Evolutionary conservation across 2,797 vertebrate genomes (phyloP).

Genomic region (Lutjanus argentimaculatus): DNA sequence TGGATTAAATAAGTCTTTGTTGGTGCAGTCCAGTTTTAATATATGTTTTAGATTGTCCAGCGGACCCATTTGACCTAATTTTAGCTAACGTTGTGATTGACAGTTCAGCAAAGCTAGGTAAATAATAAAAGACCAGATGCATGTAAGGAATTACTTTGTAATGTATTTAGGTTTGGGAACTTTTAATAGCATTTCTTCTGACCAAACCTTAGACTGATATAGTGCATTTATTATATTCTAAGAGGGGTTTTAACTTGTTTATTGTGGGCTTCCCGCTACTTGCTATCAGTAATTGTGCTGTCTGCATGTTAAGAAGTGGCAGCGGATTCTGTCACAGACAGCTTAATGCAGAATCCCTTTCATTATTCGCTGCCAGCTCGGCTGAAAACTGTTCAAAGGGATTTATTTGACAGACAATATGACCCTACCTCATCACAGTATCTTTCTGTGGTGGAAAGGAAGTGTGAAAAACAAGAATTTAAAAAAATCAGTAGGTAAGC

Average conservation of each 20-base stretch:
- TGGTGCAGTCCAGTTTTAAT: background rate
- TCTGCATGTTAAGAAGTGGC: constrained; percentile 33
- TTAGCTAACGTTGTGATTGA: background rate
- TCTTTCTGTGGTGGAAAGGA: constrained; percentile 33
- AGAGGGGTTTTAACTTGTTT: constrained; percentile 7
- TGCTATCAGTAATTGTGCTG: constrained; percentile 4
- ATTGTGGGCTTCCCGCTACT: constrained; percentile 1
- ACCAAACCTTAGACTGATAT: background rate
- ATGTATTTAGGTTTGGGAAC: background rate
- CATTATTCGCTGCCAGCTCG: constrained; percentile 31
- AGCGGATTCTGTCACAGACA: constrained; percentile 40
- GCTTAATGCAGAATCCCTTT: constrained; percentile 47
- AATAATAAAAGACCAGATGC: background rate
- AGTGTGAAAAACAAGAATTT: constrained; percentile 32
- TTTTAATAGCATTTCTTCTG: background rate
- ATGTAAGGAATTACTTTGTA: background rate
- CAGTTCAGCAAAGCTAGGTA: background rate
- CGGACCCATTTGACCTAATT: background rate
- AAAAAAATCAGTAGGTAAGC: constrained; percentile 24
- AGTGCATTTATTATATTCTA: background rate
- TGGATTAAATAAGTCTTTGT: too few relatives aligned
- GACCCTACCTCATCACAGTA: constrained; percentile 46
- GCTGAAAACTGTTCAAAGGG: constrained; percentile 42
- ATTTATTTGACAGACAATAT: constrained; percentile 47
- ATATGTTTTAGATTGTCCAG: background rate